These are phyloP conservation scores for Ammospiza caudacuta DNA, from an alignment of 2,113 vertebrate genomes.

Conservation along the genomic window DNA sequence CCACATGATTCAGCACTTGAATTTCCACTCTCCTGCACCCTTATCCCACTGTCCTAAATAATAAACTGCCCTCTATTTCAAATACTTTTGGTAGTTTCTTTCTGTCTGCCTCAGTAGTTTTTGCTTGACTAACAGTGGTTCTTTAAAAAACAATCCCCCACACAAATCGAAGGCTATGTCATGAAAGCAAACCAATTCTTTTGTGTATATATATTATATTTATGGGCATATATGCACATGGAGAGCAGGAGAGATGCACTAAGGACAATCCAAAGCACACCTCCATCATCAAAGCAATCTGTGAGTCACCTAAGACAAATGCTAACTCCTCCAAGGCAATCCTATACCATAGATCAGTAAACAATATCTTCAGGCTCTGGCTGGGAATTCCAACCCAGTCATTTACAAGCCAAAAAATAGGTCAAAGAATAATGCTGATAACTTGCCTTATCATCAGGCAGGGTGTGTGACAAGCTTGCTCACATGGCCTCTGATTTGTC, in stretches of 20 bases:
- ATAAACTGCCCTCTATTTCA: neutral
- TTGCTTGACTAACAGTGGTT: neutral
- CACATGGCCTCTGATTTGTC: neutral
- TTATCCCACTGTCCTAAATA: neutral
- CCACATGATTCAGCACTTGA: neutral
- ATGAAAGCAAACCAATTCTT: neutral
- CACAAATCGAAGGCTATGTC: neutral
- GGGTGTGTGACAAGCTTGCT: neutral
- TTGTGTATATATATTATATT: neutral
- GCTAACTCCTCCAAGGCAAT: conserved; percentile 29
- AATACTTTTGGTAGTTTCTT: neutral
- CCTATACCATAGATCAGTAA: conserved; percentile 42
- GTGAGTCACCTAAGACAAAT: conserved; percentile 29
- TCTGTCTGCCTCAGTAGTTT: neutral
- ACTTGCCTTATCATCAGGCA: neutral
- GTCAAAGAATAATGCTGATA: conserved; percentile 37
- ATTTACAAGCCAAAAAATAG: conserved; percentile 18
- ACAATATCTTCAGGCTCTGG: conserved; percentile 16
- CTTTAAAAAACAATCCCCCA: neutral
- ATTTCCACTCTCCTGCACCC: neutral
- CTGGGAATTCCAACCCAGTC: neutral
- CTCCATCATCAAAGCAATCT: neutral
- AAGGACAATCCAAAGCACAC: neutral
- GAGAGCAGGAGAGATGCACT: neutral
- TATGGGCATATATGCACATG: neutral